Conservation (phyloP, 2,113 vertebrate genomes). For the Chauna torquata region DNA sequence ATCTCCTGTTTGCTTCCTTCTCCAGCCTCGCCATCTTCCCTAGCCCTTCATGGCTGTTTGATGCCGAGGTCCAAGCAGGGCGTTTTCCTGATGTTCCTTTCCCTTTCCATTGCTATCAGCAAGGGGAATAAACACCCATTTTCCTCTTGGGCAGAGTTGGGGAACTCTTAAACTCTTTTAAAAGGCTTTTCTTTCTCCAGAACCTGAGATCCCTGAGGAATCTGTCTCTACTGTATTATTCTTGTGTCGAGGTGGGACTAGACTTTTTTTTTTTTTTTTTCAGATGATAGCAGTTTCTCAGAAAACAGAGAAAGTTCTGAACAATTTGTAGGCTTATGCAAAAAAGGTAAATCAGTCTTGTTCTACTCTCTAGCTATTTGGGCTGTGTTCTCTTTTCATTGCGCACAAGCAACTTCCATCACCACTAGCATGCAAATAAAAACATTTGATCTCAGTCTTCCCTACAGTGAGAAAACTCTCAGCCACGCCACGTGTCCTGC, state of each 20-base stretch:
- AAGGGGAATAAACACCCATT: not conserved
- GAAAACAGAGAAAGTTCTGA: not conserved
- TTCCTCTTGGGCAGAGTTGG: fast-evolving
- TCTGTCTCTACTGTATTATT: not conserved
- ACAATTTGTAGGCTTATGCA: not conserved
- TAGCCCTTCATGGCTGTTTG: not conserved
- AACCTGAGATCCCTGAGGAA: not conserved
- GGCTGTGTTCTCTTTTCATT: not conserved
- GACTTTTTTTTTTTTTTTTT: not conserved
- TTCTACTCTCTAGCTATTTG: not conserved
- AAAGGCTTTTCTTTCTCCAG: not conserved
- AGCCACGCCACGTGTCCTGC: not conserved
- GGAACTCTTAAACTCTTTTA: not conserved
- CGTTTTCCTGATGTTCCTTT: not conserved
- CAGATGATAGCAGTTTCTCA: not conserved
- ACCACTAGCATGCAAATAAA: not conserved
- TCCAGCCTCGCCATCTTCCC: not conserved
- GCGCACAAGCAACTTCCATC: not conserved
- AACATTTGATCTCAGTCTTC: not conserved
- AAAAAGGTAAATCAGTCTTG: not conserved
- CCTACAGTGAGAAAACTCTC: not conserved
- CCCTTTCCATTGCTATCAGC: not conserved
- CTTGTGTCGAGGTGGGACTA: not conserved
- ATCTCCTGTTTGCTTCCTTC: not conserved
- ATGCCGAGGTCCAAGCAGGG: not conserved